Conservation (phyloP, 2,888 invertebrate genomes). For the Yponomeuta plumbellus region DNA sequence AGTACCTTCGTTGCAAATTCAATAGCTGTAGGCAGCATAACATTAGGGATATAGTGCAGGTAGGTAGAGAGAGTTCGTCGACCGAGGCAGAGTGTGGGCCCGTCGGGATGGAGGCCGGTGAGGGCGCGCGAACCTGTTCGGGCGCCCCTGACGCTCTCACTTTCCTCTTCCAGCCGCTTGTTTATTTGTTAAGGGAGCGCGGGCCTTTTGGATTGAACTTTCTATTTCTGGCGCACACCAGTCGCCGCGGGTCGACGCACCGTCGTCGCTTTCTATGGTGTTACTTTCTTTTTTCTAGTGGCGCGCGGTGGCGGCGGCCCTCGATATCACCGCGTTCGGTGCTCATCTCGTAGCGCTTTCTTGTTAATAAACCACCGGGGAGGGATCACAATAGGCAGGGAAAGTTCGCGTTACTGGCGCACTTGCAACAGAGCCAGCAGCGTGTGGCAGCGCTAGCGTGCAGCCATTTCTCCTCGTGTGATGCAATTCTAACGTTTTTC, state of each 20-base stretch:
- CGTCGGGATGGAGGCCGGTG: conserved; percentile 23
- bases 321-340: conserved; percentile 38
- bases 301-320: conserved; percentile 42
- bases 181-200: conserved; percentile 70
- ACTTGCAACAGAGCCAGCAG: conserved; percentile 61
- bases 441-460: conserved; percentile 58
- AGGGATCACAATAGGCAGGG: conserved; percentile 59
- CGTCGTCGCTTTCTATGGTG: conserved; percentile 67
- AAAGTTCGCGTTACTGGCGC: conserved; percentile 64
- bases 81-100: neutral
- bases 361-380: conserved; percentile 26
- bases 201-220: conserved; percentile 65
- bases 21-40: neutral
- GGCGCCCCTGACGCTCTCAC: conserved; percentile 62
- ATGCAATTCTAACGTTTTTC: conserved; percentile 69
- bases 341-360: conserved; percentile 42
- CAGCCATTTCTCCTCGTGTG: conserved; percentile 71
- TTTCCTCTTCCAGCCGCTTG: conserved; percentile 64
- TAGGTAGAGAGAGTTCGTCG: neutral
- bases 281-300: conserved; percentile 71
- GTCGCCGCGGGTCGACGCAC: conserved; percentile 65
- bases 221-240: conserved; percentile 70
- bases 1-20: too few relatives aligned
- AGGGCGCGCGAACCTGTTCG: conserved; percentile 22
- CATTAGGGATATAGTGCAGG: neutral